A percentile compares a stretch with the other conserved stretches of the same genome.
phyloP scores from a whole-genome alignment of 2,113 vertebrate genomes.

The Ariopsis seemanni region DNA sequence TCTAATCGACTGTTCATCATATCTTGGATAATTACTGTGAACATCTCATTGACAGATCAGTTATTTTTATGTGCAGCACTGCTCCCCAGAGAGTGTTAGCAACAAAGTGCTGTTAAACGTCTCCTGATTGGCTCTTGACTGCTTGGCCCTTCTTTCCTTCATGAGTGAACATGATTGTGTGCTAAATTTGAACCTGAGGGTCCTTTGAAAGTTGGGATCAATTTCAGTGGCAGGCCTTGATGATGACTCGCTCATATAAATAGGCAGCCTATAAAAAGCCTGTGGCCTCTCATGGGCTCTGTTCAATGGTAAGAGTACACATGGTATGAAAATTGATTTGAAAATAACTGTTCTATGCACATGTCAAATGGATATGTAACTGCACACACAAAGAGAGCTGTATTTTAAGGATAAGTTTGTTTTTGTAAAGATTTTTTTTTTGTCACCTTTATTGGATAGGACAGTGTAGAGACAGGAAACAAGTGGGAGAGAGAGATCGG shows the following conservation, averaged over 20 bases:
- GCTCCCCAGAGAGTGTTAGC: no score
- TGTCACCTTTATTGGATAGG: no score
- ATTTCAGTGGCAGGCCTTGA: slow-evolving; percentile 48
- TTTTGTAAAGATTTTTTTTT: no score
- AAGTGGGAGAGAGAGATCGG: no score
- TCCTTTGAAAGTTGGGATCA: slow-evolving; percentile 43
- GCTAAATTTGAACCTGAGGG: slow-evolving; percentile 33
- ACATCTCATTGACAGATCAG: neutral
- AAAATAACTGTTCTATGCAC: neutral
- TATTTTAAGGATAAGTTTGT: no score
- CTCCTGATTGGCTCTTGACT: neutral
- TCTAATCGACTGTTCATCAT: neutral
- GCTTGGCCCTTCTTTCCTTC: neutral
- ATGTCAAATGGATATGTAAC: neutral
- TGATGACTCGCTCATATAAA: slow-evolving; percentile 43
- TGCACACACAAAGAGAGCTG: no score
- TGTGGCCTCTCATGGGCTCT: slow-evolving; percentile 5
- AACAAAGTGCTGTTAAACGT: neutral
- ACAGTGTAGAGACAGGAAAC: no score
- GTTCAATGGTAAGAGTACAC: neutral
- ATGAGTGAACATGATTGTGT: neutral
- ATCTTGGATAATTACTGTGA: neutral
- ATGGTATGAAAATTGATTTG: slow-evolving; percentile 6
- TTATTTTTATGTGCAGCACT: neutral
- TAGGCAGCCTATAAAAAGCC: slow-evolving; percentile 51